Base-by-base conservation (phyloP, 2,113 vertebrate species). In the Stictonetta naevosa region DNA sequence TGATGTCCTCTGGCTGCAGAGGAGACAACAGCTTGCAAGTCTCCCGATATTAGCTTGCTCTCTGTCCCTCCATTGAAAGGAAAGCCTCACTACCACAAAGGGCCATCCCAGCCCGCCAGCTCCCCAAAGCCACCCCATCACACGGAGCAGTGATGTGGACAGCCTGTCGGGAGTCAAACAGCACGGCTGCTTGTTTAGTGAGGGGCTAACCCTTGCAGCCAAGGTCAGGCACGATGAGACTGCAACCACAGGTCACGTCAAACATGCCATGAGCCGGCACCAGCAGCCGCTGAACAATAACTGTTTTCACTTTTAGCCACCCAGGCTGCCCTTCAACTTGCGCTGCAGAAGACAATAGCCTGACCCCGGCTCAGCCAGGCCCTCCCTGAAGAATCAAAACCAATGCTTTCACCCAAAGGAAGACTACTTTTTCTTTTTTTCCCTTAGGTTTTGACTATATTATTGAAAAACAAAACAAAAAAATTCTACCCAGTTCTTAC, bases 101-200 rank as follows among this genome's bases (percentile, higher is more conserved):
- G 42, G 18, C 11, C 44, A 23, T 50, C 42, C 52, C 8, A 4
- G 28, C 69, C 29, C 31, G 48, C 33, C 18, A 18, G 18, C 3
- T 2, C 26, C 55, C 83, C 62, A 58, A 62, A 66, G 44, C 48
- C 67, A 77, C 8, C 13, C 31, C 23, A 10, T 33, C 17, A 2
- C 0, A 1, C 0, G 33, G 34, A 34, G 12, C 22, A 53, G 40
- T 11, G 23, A 4, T 1, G 6, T 3, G 26, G 55, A 18, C 60
- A 42, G 26, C 12, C 60, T 26, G 22, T 11, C 23, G 18, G 17
- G 66, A 71, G 73, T 7, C 72, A 63, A 68, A 31, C 17, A 31
- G 10, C 62, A 17, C 6, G 7, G 26, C 62, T 29, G 62, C 36
- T 64, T 64, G 28, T 68, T 78, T 68, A 72, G 42, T 3, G 33